Percentiles rank a stretch among this genome's conserved stretches.
These are phyloP conservation scores for Anoplius nigerrimus DNA, from an alignment of 2,888 invertebrate species.

Conservation along the genomic window DNA sequence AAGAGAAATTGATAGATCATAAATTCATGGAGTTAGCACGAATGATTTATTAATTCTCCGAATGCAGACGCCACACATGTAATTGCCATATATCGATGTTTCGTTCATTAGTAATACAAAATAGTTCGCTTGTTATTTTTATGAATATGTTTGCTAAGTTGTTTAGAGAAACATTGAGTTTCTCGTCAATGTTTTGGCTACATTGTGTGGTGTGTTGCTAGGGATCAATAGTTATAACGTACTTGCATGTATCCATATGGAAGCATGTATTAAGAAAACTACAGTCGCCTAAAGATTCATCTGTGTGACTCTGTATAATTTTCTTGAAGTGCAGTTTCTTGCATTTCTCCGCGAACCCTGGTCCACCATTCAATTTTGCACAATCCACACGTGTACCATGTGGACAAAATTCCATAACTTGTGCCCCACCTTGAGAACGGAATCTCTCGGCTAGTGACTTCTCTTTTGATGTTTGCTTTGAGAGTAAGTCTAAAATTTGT, in stretches of 20 bases:
- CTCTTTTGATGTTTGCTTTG: constrained; percentile 97
- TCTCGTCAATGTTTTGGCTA: background rate
- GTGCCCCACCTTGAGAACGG: constrained; percentile 94
- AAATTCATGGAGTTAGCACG: background rate
- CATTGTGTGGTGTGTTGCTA: background rate
- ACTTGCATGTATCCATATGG: constrained; percentile 99
- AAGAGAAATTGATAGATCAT: background rate
- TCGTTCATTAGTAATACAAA: too few species aligned
- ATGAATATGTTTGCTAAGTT: too few species aligned
- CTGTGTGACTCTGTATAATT: constrained; percentile 96
- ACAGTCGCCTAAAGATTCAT: constrained; percentile 96
- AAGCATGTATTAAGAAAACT: constrained; percentile 99
- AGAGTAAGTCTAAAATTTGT: constrained; percentile 94
- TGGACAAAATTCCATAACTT: constrained; percentile 97
- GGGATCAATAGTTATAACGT: constrained; percentile 42
- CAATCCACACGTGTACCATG: constrained; percentile 96
- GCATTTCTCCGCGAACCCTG: constrained; percentile 80
- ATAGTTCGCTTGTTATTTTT: background rate
- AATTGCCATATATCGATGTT: background rate
- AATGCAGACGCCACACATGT: too few species aligned
- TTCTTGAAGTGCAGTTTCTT: constrained; percentile 96
- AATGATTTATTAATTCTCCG: too few species aligned
- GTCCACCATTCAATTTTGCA: constrained; percentile 69
- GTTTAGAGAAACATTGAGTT: too few species aligned
- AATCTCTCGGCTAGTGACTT: constrained; percentile 96